A percentile compares a stretch with the other conserved stretches of the same genome.
Conservation (phyloP, 1,140 invertebrate species). For the Neelides sp. region DNA sequence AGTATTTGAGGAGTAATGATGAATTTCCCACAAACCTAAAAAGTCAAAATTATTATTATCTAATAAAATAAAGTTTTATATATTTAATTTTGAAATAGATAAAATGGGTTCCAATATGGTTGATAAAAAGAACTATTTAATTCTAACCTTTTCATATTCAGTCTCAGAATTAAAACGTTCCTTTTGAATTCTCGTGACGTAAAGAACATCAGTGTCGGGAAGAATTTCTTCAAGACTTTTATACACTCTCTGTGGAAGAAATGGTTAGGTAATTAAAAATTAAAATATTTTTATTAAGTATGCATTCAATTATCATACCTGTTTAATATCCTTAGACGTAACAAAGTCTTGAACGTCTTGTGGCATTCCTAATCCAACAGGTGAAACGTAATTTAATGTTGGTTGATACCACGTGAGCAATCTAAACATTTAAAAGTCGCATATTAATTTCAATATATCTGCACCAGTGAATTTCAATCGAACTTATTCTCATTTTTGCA, state of each 20-base stretch:
- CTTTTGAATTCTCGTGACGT: conserved; percentile 94
- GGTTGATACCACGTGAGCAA: conserved; percentile 82
- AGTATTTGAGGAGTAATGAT: conserved; percentile 88
- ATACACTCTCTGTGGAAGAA: conserved; percentile 44
- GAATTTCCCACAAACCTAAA: conserved; percentile 68
- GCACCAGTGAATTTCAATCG: background rate
- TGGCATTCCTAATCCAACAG: conserved; percentile 78
- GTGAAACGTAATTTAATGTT: conserved; percentile 77
- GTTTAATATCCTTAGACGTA: conserved; percentile 57
- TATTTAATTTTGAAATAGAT: conserved; percentile 3
- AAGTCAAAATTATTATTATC: conserved; percentile 28
- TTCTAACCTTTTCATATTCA: conserved; percentile 70
- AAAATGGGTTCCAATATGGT: conserved; percentile 14
- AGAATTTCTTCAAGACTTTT: conserved; percentile 66
- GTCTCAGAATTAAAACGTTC: conserved; percentile 74
- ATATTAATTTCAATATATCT: too few species aligned
- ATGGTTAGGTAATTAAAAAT: conserved; percentile 9
- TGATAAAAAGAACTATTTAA: background rate
- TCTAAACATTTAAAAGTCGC: conserved; percentile 36
- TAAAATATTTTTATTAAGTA: conserved; percentile 3
- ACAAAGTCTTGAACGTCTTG: conserved; percentile 68
- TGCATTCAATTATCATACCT: conserved; percentile 39
- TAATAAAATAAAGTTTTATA: conserved; percentile 11
- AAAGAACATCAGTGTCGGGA: conserved; percentile 87
- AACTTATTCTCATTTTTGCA: background rate